Conservation (phyloP, 2,113 vertebrate genomes). For the Leptocoma aspasia region DNA sequence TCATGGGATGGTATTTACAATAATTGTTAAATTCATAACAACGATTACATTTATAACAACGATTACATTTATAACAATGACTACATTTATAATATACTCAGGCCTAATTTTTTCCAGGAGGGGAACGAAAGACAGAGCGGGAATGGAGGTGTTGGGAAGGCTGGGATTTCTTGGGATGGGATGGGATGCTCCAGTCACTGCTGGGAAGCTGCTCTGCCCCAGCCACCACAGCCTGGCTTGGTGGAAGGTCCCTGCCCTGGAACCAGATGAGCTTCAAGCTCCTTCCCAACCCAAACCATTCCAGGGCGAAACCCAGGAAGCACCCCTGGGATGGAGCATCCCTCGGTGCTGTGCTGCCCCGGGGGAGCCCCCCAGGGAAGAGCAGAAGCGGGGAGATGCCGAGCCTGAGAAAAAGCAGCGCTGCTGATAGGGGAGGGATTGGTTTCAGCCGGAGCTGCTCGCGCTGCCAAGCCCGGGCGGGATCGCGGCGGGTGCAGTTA, state of each 20-base stretch:
- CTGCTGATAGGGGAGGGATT: slow-evolving; percentile 74
- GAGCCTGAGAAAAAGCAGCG: slow-evolving; percentile 75
- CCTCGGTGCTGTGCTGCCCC: not conserved
- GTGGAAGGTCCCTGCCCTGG: not conserved
- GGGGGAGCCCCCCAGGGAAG: not conserved
- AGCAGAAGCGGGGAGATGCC: not conserved
- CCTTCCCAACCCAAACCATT: not conserved
- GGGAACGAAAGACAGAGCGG: accelerated
- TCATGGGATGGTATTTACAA: not conserved
- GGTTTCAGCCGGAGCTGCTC: slow-evolving; percentile 73
- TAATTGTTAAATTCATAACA: not conserved
- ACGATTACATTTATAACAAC: not conserved
- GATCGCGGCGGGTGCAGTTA: slow-evolving; percentile 87
- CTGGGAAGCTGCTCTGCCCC: not conserved
- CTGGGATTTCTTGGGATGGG: not conserved
- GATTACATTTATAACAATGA: not conserved
- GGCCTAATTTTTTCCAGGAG: not conserved
- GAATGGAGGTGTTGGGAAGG: not conserved
- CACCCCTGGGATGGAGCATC: accelerated
- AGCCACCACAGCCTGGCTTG: accelerated
- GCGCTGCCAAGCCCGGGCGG: slow-evolving; percentile 86
- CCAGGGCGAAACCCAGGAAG: accelerated
- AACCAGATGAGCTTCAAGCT: accelerated
- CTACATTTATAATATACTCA: not conserved
- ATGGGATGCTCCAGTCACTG: not conserved